phyloP scores from a whole-genome alignment of 2,113 vertebrate species.

The Tonatia bakeri region DNA sequence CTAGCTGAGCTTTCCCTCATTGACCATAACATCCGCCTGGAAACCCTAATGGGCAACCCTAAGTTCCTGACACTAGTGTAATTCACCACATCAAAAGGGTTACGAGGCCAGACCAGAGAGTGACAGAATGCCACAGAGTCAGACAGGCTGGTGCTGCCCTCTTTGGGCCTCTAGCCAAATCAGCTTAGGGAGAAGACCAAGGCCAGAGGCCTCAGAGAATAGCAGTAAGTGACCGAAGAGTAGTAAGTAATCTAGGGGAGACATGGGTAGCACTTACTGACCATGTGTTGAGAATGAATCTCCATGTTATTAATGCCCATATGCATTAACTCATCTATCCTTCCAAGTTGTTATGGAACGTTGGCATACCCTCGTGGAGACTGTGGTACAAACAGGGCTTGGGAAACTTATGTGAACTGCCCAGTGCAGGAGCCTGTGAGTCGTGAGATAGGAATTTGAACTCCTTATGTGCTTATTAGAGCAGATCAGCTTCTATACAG shows the following conservation, averaged over 20 bases:
- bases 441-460: background rate
- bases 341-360: background rate
- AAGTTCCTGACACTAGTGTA: background rate
- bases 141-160: conserved; percentile 13
- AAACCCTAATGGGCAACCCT: background rate
- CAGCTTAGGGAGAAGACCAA: background rate
- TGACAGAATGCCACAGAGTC: background rate
- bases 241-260: background rate
- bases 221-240: background rate
- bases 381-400: background rate
- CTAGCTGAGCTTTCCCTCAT: background rate
- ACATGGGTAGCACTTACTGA: background rate
- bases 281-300: background rate
- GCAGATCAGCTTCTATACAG: background rate
- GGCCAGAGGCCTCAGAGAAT: background rate
- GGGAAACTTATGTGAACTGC: background rate
- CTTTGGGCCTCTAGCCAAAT: conserved; percentile 43
- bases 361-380: background rate
- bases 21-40: background rate
- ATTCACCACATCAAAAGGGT: background rate
- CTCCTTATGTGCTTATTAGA: background rate
- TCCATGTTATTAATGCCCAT: background rate
- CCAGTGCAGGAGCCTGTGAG: background rate
- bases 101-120: background rate
- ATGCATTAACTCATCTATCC: background rate